These are phyloP conservation scores for Teleogryllus oceanicus DNA, from an alignment of 2,888 invertebrate genomes.

Conservation along the genomic window DNA sequence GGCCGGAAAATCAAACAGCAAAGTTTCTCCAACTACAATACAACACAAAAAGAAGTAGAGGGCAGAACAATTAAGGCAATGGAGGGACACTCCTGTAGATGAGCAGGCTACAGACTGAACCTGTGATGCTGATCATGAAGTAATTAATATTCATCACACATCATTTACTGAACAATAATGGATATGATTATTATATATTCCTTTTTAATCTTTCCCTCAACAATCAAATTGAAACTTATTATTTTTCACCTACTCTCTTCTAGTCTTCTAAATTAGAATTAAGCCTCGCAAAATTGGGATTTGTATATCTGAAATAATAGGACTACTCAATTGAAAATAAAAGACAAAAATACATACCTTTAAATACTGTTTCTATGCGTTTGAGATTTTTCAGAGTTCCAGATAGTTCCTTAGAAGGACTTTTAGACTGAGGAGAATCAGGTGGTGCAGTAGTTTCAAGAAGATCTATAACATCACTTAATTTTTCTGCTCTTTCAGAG, in stretches of 20 bases:
- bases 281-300: neutral
- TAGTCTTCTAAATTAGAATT: no score
- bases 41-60: no score
- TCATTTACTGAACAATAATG: constrained; percentile 40
- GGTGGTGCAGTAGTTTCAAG: constrained; percentile 40
- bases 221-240: no score
- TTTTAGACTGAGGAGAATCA: constrained; percentile 40
- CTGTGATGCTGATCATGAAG: no score
- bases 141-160: constrained; percentile 27
- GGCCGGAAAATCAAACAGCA: no score
- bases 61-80: no score
- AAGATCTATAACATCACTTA: constrained; percentile 43
- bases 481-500: constrained; percentile 42
- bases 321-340: neutral
- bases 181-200: neutral
- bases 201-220: neutral
- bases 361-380: constrained; percentile 52
- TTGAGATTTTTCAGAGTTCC: constrained; percentile 53
- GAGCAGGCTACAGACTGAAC: no score
- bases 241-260: no score
- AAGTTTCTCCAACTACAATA: no score
- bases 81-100: no score
- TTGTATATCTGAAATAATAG: neutral
- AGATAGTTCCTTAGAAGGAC: constrained; percentile 50
- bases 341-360: constrained; percentile 44